These are phyloP conservation scores for Pseudomyrmex gracilis DNA, from an alignment of 1,140 invertebrate species.

Conservation along the genomic window DNA sequence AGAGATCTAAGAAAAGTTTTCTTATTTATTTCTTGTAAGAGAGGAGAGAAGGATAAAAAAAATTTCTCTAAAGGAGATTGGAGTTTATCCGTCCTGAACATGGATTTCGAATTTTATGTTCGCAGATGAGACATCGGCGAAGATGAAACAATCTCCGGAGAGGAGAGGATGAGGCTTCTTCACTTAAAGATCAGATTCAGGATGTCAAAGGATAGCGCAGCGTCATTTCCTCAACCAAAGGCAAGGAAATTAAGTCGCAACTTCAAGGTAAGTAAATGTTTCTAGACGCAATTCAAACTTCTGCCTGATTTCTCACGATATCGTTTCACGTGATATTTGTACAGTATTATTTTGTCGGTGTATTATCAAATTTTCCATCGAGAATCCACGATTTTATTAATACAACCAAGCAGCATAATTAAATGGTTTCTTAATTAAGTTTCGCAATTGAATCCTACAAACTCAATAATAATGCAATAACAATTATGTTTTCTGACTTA, in stretches of 20 bases:
- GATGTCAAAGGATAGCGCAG: slow-evolving; percentile 54
- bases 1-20: too few relatives aligned
- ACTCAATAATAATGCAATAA: too few relatives aligned
- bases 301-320: background rate
- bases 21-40: too few relatives aligned
- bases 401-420: too few relatives aligned
- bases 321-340: background rate
- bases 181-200: slow-evolving; percentile 56
- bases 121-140: slow-evolving; percentile 31
- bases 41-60: background rate
- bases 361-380: too few relatives aligned
- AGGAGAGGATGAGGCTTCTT: slow-evolving; percentile 49
- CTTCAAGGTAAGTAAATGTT: slow-evolving; percentile 38
- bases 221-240: slow-evolving; percentile 36
- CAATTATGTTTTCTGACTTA: too few relatives aligned
- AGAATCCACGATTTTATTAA: too few relatives aligned
- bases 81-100: background rate
- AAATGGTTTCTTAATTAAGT: too few relatives aligned
- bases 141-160: slow-evolving; percentile 44
- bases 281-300: background rate
- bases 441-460: too few relatives aligned
- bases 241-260: slow-evolving; percentile 45
- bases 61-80: background rate
- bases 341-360: too few relatives aligned
- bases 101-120: slow-evolving; percentile 40